phyloP scores from a whole-genome alignment of 2,797 vertebrate species.

The Luscinia luscinia region DNA sequence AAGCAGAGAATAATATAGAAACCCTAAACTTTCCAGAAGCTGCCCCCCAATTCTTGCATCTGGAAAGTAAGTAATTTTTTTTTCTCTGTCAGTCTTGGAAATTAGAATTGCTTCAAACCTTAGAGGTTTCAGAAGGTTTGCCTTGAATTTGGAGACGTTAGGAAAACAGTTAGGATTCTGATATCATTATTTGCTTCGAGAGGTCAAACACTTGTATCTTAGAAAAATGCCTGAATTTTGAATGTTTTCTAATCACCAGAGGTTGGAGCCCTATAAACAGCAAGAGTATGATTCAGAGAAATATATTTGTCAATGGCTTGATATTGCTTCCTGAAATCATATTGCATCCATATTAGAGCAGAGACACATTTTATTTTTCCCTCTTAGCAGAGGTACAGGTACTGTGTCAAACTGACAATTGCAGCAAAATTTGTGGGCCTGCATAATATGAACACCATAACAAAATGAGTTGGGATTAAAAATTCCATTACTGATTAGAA shows the following conservation, averaged over 20 bases:
- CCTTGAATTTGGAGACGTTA: background rate
- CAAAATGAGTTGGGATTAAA: constrained; percentile 8
- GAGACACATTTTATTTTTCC: background rate
- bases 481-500: constrained; percentile 32
- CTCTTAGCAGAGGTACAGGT: background rate
- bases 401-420: constrained; percentile 3
- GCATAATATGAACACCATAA: background rate
- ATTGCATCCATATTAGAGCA: background rate
- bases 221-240: background rate
- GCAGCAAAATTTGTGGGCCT: background rate
- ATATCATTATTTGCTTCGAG: background rate
- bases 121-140: background rate
- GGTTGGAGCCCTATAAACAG: background rate
- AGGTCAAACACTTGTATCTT: background rate
- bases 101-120: background rate
- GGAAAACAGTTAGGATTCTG: background rate
- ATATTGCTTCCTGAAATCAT: background rate
- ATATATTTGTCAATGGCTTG: background rate
- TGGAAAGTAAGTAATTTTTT: background rate
- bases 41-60: background rate
- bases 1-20: background rate
- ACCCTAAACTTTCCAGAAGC: background rate
- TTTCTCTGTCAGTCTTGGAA: background rate
- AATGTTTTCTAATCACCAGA: background rate
- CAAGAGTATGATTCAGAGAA: background rate